Conservation (phyloP, 2,888 invertebrate genomes). For the Xylocampa areola region DNA sequence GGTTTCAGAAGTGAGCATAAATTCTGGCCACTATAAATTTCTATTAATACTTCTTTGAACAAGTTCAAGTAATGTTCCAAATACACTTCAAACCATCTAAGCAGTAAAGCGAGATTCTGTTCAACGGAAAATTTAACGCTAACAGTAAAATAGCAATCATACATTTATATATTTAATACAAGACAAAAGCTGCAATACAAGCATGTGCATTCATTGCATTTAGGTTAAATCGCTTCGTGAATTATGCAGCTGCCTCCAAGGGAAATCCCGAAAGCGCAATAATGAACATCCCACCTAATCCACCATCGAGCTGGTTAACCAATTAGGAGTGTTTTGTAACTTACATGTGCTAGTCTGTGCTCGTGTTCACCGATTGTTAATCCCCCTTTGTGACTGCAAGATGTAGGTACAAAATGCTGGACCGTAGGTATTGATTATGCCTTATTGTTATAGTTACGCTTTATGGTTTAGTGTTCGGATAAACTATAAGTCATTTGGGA, state of each 20-base stretch:
- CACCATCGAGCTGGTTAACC: conserved; percentile 75
- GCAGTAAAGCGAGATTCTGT: background rate
- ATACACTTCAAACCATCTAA: background rate
- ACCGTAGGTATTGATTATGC: no score
- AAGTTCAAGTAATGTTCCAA: background rate
- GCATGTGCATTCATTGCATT: conserved; percentile 64
- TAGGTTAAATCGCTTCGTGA: conserved; percentile 73
- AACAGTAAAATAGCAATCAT: conserved; percentile 13
- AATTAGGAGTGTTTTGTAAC: conserved; percentile 74
- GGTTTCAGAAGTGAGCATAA: no score
- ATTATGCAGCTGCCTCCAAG: conserved; percentile 74
- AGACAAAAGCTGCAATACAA: conserved; percentile 28
- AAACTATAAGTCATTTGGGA: no score
- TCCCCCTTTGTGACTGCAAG: conserved; percentile 21
- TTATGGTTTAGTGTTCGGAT: no score
- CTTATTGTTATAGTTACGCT: no score
- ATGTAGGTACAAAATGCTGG: background rate
- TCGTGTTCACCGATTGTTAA: conserved; percentile 34
- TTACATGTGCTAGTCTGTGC: conserved; percentile 40
- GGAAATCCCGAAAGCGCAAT: conserved; percentile 78
- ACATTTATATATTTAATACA: conserved; percentile 39
- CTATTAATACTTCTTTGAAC: no score
- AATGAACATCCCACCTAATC: conserved; percentile 80
- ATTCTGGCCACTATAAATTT: no score
- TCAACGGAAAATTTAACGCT: background rate